Conservation (phyloP, 1,140 invertebrate species). For the Panulirus ornatus region DNA sequence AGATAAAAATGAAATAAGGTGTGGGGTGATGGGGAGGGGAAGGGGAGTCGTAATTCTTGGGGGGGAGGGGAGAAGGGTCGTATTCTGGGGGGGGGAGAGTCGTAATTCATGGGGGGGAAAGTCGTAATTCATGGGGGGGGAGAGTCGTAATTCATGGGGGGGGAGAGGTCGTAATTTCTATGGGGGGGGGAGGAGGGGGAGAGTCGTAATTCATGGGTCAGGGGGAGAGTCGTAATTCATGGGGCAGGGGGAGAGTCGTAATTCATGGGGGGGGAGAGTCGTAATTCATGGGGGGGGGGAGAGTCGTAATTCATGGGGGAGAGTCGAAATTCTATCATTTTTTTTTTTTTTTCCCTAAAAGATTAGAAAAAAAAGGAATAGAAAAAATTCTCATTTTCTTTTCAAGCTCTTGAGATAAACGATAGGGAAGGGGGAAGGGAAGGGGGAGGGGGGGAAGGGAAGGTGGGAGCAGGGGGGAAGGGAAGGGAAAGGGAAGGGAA, state of each 20-base stretch:
- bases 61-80: neutral
- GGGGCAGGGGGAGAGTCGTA: neutral
- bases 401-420: too few species aligned
- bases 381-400: too few species aligned
- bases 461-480: neutral
- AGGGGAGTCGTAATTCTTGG: neutral
- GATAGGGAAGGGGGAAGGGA: neutral
- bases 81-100: too few species aligned
- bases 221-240: neutral
- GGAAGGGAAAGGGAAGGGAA: neutral
- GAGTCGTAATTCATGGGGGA: too few species aligned
- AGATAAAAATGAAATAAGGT: neutral
- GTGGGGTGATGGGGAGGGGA: neutral
- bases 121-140: neutral
- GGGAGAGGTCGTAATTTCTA: too few species aligned
- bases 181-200: neutral
- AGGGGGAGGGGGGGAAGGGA: too few species aligned
- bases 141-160: neutral
- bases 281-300: neutral
- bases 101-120: too few species aligned
- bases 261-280: neutral
- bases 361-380: too few species aligned
- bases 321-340: too few species aligned
- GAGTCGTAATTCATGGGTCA: neutral
- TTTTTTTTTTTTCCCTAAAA: too few species aligned